Evolutionary conservation across 1,140 invertebrate species (phyloP).

Genomic region (Bombyx mandarina): DNA sequence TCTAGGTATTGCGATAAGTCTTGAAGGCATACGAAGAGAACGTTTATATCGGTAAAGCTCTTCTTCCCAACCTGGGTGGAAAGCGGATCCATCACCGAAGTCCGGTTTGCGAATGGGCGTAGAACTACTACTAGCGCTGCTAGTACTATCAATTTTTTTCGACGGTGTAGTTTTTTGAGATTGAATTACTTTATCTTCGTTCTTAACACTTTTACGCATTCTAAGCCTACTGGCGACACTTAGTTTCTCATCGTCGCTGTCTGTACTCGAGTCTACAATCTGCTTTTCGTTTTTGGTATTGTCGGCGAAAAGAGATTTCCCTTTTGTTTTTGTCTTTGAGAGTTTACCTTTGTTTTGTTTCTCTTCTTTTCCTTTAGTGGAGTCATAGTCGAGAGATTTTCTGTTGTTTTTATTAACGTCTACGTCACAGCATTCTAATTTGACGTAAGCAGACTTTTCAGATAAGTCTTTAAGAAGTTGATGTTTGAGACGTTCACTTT

Average conservation of each 20-base stretch:
- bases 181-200: conserved; percentile 39
- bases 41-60: conserved; percentile 86
- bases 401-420: conserved; percentile 43
- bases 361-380: conserved; percentile 45
- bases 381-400: conserved; percentile 46
- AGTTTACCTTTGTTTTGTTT: conserved; percentile 40
- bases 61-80: conserved; percentile 84
- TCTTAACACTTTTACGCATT: conserved; percentile 52
- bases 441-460: conserved; percentile 60
- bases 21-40: conserved; percentile 82
- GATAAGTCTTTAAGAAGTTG: conserved; percentile 57
- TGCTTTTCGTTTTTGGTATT: conserved; percentile 39
- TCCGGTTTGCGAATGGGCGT: conserved; percentile 71
- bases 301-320: conserved; percentile 32
- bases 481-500: conserved; percentile 44
- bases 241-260: conserved; percentile 59
- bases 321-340: conserved; percentile 32
- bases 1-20: conserved; percentile 81
- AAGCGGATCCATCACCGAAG: conserved; percentile 82
- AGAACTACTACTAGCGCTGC: conserved; percentile 43
- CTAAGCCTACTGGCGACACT: conserved; percentile 53
- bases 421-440: conserved; percentile 60
- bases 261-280: conserved; percentile 43
- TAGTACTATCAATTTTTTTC: conserved; percentile 54
- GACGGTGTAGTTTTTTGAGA: conserved; percentile 39